These are phyloP conservation scores for Muraenolepis orangiensis DNA, from an alignment of 2,797 vertebrate genomes.

Conservation along the genomic window DNA sequence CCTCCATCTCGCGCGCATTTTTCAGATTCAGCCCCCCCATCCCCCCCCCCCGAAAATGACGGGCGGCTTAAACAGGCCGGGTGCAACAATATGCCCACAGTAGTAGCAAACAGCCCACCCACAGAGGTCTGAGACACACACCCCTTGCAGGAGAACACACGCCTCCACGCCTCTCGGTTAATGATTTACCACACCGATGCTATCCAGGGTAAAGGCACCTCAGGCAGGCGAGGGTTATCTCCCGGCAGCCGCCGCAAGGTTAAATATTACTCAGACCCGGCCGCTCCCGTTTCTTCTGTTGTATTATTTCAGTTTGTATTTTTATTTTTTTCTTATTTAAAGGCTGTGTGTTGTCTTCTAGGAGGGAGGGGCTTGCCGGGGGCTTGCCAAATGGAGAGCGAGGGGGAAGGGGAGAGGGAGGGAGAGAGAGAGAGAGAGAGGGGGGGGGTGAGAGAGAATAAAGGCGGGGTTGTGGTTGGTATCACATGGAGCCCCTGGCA, in stretches of 20 bases:
- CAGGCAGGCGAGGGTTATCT: slow-evolving; percentile 7
- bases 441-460: slow-evolving; percentile 32
- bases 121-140: slow-evolving; percentile 37
- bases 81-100: slow-evolving; percentile 46
- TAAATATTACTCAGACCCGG: slow-evolving; percentile 39
- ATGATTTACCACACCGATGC: slow-evolving; percentile 34
- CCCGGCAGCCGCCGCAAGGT: slow-evolving; percentile 30
- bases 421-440: slow-evolving; percentile 45
- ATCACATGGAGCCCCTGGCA: slow-evolving; percentile 62
- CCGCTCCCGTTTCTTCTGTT: slow-evolving; percentile 13
- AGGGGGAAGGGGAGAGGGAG: slow-evolving; percentile 27
- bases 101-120: slow-evolving; percentile 31
- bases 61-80: slow-evolving; percentile 49
- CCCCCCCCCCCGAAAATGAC: no score
- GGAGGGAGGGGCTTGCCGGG: slow-evolving; percentile 52
- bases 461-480: slow-evolving; percentile 63
- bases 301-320: neutral
- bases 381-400: slow-evolving; percentile 66
- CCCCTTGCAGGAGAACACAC: neutral
- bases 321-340: neutral
- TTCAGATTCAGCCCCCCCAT: slow-evolving; percentile 41
- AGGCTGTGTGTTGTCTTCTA: slow-evolving; percentile 41
- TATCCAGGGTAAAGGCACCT: slow-evolving; percentile 9
- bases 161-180: neutral
- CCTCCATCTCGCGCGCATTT: slow-evolving; percentile 55